Percentiles rank a stretch among this genome's conserved stretches.
Evolutionary conservation across 64 coral and sea anemone species (phyloP).

Genomic region (Platygyra sinensis): DNA sequence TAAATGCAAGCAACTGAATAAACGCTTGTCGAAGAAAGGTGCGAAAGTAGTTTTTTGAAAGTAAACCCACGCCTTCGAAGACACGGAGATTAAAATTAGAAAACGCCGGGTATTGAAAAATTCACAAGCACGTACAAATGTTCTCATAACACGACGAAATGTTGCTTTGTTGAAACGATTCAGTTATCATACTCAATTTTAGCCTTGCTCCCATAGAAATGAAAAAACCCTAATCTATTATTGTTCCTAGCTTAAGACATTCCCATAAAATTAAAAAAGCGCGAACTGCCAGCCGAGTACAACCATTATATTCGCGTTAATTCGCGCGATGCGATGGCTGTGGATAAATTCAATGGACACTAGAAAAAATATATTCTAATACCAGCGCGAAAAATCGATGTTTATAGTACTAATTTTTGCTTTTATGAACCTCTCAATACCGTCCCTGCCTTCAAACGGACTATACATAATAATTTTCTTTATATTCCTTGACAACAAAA

Average conservation of each 20-base stretch:
- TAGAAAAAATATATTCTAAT: background rate
- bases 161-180: background rate
- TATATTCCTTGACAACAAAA: constrained; percentile 14
- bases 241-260: background rate
- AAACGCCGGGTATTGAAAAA: background rate
- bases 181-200: constrained; percentile 27
- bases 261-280: background rate
- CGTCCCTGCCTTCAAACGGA: background rate
- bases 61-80: background rate
- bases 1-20: background rate
- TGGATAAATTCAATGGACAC: background rate
- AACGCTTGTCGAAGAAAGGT: background rate
- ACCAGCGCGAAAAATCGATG: background rate
- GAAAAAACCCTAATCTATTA: background rate
- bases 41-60: background rate
- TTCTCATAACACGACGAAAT: background rate
- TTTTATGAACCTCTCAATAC: background rate
- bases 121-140: background rate
- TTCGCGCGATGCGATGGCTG: background rate
- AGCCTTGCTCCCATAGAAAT: background rate
- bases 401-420: constrained; percentile 19
- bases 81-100: background rate
- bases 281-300: background rate
- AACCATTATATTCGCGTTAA: background rate
- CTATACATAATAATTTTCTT: constrained; percentile 21